Conservation (phyloP, 2,888 invertebrate genomes). For the Callinectes sapidus region DNA sequence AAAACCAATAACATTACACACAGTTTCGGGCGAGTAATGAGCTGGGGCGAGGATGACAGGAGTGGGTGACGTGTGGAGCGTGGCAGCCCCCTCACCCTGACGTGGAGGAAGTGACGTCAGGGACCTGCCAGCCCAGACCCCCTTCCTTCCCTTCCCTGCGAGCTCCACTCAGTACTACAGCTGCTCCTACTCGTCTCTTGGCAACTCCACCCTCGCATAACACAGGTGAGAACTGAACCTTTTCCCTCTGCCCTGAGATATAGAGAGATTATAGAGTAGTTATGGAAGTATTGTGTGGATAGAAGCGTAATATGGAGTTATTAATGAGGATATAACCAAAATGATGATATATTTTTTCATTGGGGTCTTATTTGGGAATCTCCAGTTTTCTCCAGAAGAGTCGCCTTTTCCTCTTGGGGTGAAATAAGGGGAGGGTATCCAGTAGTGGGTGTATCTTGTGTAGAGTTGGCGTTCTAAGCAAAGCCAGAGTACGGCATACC, state of each 20-base stretch:
- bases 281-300: background rate
- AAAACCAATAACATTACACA: background rate
- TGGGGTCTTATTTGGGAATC: too few species aligned
- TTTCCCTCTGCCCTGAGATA: background rate
- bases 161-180: background rate
- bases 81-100: background rate
- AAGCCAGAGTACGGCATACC: too few species aligned
- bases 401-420: too few species aligned
- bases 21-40: background rate
- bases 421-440: too few species aligned
- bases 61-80: background rate
- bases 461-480: too few species aligned
- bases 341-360: too few species aligned
- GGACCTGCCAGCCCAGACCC: background rate
- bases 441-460: too few species aligned
- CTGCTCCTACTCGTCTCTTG: background rate
- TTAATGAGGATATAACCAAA: too few species aligned
- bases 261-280: background rate
- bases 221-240: background rate
- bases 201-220: background rate
- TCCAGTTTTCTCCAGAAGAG: too few species aligned
- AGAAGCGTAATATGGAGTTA: too few species aligned
- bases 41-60: background rate
- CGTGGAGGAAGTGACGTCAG: constrained; percentile 5
- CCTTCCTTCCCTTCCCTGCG: background rate